These are phyloP conservation scores for Mormyrus iriodes DNA, from an alignment of 2,113 vertebrate species.

Conservation along the genomic window DNA sequence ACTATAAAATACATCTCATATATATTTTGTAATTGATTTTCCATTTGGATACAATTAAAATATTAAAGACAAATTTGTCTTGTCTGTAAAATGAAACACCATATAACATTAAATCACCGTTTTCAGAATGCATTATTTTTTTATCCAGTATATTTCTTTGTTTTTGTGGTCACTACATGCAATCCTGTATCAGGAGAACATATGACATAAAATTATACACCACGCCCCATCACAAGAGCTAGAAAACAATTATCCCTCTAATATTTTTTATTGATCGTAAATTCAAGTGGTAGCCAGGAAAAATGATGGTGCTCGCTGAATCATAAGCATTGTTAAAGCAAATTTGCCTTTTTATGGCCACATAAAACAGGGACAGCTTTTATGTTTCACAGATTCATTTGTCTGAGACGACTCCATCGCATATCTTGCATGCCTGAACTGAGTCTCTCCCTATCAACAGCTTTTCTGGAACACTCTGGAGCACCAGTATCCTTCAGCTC, in stretches of 20 bases:
- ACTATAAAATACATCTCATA: background rate
- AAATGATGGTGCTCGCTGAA: background rate
- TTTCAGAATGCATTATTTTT: background rate
- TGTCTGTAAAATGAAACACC: background rate
- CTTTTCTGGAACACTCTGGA: background rate
- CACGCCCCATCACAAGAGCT: background rate
- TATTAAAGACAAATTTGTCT: background rate
- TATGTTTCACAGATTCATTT: background rate
- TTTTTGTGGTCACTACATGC: background rate
- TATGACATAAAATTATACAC: background rate
- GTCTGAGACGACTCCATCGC: background rate
- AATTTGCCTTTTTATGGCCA: background rate
- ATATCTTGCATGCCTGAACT: background rate
- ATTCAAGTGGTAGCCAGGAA: background rate
- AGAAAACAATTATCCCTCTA: conserved; percentile 3
- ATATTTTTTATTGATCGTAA: conserved; percentile 8
- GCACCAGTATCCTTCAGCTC: background rate
- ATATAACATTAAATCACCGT: background rate
- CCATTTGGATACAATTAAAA: background rate
- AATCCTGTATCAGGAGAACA: background rate
- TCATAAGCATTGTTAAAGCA: background rate
- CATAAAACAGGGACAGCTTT: background rate
- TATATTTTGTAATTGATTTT: background rate
- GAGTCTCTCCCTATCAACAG: background rate
- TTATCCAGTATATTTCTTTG: background rate